Percentiles rank a stretch among this genome's conserved stretches.
phyloP scores from a whole-genome alignment of 2,888 invertebrate genomes.

The Clivina fossor region DNA sequence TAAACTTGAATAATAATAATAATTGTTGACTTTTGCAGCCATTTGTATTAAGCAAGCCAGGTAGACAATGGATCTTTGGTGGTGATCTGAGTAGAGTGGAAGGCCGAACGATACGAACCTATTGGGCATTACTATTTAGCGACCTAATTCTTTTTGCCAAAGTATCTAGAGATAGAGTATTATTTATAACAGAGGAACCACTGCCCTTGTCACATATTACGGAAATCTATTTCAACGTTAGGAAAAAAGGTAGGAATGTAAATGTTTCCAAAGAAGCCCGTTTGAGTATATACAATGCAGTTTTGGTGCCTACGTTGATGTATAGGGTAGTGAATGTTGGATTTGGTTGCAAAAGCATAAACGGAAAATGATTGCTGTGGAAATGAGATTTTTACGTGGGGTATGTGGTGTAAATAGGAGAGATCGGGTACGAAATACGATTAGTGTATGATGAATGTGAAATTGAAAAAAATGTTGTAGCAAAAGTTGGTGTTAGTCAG shows the following conservation, averaged over 20 bases:
- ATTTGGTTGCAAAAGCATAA: too few species aligned
- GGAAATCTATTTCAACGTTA: slow-evolving; percentile 82
- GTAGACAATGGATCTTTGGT: slow-evolving; percentile 88
- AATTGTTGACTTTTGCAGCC: slow-evolving; percentile 58
- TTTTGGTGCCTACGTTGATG: too few species aligned
- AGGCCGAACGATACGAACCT: slow-evolving; percentile 77
- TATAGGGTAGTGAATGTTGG: too few species aligned
- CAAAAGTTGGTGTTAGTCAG: too few species aligned
- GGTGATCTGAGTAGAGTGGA: slow-evolving; percentile 83
- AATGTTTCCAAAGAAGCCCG: too few species aligned
- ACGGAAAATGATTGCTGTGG: too few species aligned
- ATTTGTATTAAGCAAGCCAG: slow-evolving; percentile 79
- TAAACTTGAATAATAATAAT: background rate
- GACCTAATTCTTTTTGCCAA: slow-evolving; percentile 84
- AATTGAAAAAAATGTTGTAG: too few species aligned
- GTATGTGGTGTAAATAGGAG: too few species aligned
- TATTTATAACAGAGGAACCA: slow-evolving; percentile 87
- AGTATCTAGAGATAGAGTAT: slow-evolving; percentile 80
- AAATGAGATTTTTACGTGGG: too few species aligned
- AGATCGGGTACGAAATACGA: too few species aligned
- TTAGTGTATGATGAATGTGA: too few species aligned
- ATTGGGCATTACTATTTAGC: slow-evolving; percentile 83
- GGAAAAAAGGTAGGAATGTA: slow-evolving; percentile 75
- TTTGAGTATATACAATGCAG: too few species aligned
- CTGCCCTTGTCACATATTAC: slow-evolving; percentile 75